Evolutionary conservation across 2,888 invertebrate genomes (phyloP).

Genomic region (Notodonta ziczac): DNA sequence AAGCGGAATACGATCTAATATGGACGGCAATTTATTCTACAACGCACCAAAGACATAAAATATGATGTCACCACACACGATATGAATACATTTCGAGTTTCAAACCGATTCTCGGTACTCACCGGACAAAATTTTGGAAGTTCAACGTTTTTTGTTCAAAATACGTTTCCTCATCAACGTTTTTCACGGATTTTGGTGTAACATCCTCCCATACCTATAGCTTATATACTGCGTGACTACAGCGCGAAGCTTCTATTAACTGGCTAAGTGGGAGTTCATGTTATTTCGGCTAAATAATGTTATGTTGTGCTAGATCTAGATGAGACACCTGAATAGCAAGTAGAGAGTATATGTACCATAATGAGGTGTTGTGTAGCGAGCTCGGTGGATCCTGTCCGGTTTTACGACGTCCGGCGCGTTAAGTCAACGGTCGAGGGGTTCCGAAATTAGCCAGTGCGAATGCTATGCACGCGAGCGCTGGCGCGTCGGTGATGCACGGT

Average conservation of each 20-base stretch:
- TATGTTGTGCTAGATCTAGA: conserved; percentile 35
- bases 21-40: conserved; percentile 29
- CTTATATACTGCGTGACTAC: conserved; percentile 21
- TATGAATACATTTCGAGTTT: conserved; percentile 32
- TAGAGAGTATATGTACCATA: conserved; percentile 31
- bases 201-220: neutral
- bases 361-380: conserved; percentile 20
- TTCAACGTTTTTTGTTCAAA: neutral
- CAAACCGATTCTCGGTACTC: conserved; percentile 34
- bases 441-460: conserved; percentile 77
- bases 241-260: conserved; percentile 15
- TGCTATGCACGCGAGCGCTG: conserved; percentile 59
- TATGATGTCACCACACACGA: conserved; percentile 43
- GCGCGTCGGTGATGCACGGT: conserved; percentile 41
- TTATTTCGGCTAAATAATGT: conserved; percentile 28
- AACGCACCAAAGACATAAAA: conserved; percentile 30
- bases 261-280: conserved; percentile 26
- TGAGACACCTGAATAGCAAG: conserved; percentile 35
- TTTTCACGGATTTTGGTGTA: conserved; percentile 3
- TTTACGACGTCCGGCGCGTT: conserved; percentile 71
- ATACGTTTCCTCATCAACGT: neutral
- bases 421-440: conserved; percentile 69
- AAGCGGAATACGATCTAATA: conserved; percentile 20
- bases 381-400: conserved; percentile 52
- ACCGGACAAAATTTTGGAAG: conserved; percentile 3